Evolutionary conservation across 2,113 vertebrate genomes (phyloP).

Genomic region (Cebus imitator): DNA sequence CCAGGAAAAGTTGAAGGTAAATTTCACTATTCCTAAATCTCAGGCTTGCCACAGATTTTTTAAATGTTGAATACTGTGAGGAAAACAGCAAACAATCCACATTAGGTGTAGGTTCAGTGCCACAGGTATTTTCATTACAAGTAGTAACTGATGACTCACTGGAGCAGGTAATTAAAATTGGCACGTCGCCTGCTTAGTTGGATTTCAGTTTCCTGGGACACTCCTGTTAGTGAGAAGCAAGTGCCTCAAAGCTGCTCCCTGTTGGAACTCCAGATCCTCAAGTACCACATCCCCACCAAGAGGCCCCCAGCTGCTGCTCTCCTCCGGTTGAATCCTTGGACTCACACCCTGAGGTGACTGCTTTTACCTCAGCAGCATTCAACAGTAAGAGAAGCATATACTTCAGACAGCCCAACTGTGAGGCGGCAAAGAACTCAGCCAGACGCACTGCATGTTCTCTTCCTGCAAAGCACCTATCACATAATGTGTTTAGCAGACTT

Average conservation of each 20-base stretch:
- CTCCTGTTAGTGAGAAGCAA: background rate
- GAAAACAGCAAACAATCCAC: conserved; percentile 46
- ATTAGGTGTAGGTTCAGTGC: background rate
- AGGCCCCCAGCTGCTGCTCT: fast-evolving
- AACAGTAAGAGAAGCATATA: fast-evolving
- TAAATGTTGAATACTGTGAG: background rate
- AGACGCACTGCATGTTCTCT: fast-evolving
- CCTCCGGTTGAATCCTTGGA: fast-evolving
- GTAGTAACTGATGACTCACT: background rate
- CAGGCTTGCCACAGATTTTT: conserved; percentile 2
- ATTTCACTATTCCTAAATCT: conserved; percentile 29
- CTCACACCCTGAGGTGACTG: fast-evolving
- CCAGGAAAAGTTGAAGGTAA: conserved; percentile 42
- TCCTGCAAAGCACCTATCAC: fast-evolving
- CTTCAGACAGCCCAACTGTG: fast-evolving
- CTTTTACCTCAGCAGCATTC: background rate
- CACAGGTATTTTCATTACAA: background rate
- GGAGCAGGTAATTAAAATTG: conserved; percentile 65
- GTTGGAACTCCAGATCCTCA: background rate
- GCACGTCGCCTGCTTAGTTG: background rate
- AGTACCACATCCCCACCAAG: background rate
- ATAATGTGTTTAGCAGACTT: too few relatives aligned
- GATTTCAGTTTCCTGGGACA: background rate
- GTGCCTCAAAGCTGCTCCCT: background rate
- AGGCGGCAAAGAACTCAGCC: fast-evolving